Evolutionary conservation across 2,888 invertebrate genomes (phyloP), one percentile per base, ranked within the genome.

Genomic region (Hirtodrosophila duncani): DNA sequence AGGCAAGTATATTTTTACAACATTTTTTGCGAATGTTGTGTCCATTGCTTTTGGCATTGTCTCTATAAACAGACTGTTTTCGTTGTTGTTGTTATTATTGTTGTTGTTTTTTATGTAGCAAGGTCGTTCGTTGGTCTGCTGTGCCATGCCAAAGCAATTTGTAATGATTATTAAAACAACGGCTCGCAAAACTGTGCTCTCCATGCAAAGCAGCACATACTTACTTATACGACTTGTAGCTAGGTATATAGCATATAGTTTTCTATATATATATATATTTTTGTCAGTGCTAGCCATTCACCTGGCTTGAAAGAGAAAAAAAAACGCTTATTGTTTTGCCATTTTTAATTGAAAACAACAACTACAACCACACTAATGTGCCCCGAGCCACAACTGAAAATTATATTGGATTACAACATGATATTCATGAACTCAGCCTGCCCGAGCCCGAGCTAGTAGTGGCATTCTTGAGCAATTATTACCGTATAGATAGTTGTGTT

Each of bases 161-260:
- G 75, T 75, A 75, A 81, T 81, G 77, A 67, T 79, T 79, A 75
- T 67, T 79, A 75, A 75, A 74, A 79, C 81, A 75, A 57, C 63
- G 55, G 59, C 61, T 75, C 62, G 67, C 66, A 56, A 61, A 61
- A 66, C 61, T n/a, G 48, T 53, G 69, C 69, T 62, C 43, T 45
- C 52, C 53, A 57, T 68, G 69, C 69, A 57, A 67, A 64, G 49
- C 63, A 41, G 39, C 63, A 26, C 62, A 67, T 41, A 61, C 27
- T n/a, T n/a, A n/a, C n/a, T n/a, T n/a, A n/a, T n/a, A n/a, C n/a
- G n/a, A 45, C 34, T 24, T 31, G 24, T 5, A 18, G n/a, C n/a
- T 30, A 11, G 8, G 37, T 30, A 16, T 38, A 23, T 30, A 11
- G 17, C 30, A 30, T 37, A 29, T 14, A 14, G 16, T 29, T 20